Percentiles rank a stretch among this genome's conserved stretches.
phyloP scores from a whole-genome alignment of 2,113 vertebrate species.

The Peucedramus taeniatus region DNA sequence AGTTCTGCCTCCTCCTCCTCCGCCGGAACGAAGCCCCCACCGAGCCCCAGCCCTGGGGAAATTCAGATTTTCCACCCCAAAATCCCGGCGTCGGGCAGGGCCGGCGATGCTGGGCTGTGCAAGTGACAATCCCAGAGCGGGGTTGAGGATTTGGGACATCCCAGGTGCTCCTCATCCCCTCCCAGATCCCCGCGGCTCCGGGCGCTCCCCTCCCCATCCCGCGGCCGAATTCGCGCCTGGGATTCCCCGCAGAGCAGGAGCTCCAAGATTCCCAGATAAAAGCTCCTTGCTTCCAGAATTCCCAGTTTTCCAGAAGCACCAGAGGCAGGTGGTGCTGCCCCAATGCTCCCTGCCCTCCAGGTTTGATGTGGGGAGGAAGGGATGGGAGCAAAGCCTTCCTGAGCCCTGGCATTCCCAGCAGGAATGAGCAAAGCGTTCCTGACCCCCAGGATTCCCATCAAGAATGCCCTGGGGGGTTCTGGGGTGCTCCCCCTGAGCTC shows the following conservation, averaged over 20 bases:
- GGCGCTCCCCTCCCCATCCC: background rate
- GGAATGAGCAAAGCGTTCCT: accelerated
- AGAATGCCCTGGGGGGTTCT: background rate
- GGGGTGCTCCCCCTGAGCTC: background rate
- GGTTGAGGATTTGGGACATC: accelerated
- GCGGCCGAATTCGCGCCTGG: accelerated
- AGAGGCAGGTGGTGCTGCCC: accelerated
- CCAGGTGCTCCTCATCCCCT: background rate
- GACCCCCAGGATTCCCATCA: accelerated
- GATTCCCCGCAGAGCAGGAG: accelerated
- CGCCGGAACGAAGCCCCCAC: background rate
- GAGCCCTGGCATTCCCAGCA: accelerated
- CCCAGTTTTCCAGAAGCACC: accelerated
- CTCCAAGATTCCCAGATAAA: background rate
- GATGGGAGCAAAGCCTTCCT: accelerated
- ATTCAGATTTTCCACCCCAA: background rate
- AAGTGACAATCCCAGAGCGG: accelerated
- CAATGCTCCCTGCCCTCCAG: accelerated
- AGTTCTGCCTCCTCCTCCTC: background rate
- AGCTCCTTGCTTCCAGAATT: accelerated
- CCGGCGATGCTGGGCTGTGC: background rate
- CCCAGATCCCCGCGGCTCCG: accelerated
- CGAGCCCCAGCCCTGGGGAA: background rate
- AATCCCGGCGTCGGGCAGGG: accelerated
- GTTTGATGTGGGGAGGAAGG: accelerated